phyloP scores from a whole-genome alignment of 2,113 vertebrate species.

The Pimephales promelas region DNA sequence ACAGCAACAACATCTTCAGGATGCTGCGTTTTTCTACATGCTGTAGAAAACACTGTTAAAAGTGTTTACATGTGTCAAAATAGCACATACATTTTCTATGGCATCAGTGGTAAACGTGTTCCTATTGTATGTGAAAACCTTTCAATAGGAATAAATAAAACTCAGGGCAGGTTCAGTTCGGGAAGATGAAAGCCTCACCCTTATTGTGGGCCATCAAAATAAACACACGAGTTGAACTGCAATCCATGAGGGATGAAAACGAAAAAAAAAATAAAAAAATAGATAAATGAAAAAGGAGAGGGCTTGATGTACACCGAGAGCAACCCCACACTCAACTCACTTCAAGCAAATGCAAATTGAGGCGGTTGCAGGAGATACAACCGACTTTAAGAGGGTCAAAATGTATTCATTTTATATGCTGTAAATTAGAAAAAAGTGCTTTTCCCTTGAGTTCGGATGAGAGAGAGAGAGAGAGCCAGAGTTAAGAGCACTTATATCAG shows the following conservation, averaged over 20 bases:
- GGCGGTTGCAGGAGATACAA: constrained; percentile 51
- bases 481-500: constrained; percentile 38
- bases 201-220: constrained; percentile 46
- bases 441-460: constrained; percentile 7
- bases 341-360: constrained; percentile 67
- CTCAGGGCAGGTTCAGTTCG: not conserved
- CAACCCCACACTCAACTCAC: constrained; percentile 59
- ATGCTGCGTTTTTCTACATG: not conserved
- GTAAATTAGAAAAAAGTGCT: constrained; percentile 35
- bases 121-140: constrained; percentile 28
- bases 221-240: constrained; percentile 48
- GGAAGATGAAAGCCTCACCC: constrained; percentile 31
- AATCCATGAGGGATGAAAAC: constrained; percentile 50
- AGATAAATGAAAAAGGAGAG: constrained; percentile 32
- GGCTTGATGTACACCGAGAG: constrained; percentile 63
- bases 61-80: not conserved
- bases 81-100: not conserved
- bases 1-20: not conserved
- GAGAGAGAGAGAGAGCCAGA: constrained; percentile 30
- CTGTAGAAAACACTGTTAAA: not conserved
- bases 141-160: constrained; percentile 29
- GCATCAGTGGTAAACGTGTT: constrained; percentile 3
- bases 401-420: constrained; percentile 28
- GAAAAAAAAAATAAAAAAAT: not conserved
- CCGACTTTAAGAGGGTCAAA: constrained; percentile 47